Base-by-base conservation (phyloP, 2,797 vertebrate species). In the Prionace glauca region DNA sequence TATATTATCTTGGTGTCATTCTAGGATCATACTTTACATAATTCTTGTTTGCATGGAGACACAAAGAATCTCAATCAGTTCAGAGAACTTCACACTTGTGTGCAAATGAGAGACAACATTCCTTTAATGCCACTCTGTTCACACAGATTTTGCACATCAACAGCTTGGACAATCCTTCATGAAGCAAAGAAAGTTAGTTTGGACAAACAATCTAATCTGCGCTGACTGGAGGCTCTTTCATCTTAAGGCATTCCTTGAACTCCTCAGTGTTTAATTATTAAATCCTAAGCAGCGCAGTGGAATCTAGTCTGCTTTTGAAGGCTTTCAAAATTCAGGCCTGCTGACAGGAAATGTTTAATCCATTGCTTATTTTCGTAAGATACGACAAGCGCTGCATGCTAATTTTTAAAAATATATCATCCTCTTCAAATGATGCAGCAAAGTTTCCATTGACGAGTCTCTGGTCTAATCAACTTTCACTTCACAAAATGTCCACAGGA, bases 201-300 rank as follows among this genome's bases (percentile, higher is more conserved):
- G 71, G 45, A 95, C 45, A 96, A 79, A 97, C 97, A 97, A 98
- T 96, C 96, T 98, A 97, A 98, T 98, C 98, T 98, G 96, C 97
- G 98, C 96, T 97, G 98, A 98, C 98, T 98, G 97, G 97, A 96
- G 97, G 96, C 96, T 97, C 98, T 98, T 98, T 98, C 97, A 98
- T 98, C 97, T 97, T 96, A 96, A 97, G 97, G 97, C 97, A 96
- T 96, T 97, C 97, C 98, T 97, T 98, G 97, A 98, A 98, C 98
- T 98, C 97, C 97, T 97, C 97, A 97, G 97, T 97, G 97, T 98
- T 98, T 98, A 98, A 98, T 98, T 98, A 98, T 98, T 98, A 98
- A 98, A 98, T 97, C 98, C 97, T 97, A 97, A 97, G 97, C 97
- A 96, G 97, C 96, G 96, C 97, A 95, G 96, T 96, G 97, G 97